A percentile compares a stretch with the other conserved stretches of the same genome.
These are phyloP conservation scores for Anthoscopus minutus DNA, from an alignment of 2,113 vertebrate species.

Conservation along the genomic window DNA sequence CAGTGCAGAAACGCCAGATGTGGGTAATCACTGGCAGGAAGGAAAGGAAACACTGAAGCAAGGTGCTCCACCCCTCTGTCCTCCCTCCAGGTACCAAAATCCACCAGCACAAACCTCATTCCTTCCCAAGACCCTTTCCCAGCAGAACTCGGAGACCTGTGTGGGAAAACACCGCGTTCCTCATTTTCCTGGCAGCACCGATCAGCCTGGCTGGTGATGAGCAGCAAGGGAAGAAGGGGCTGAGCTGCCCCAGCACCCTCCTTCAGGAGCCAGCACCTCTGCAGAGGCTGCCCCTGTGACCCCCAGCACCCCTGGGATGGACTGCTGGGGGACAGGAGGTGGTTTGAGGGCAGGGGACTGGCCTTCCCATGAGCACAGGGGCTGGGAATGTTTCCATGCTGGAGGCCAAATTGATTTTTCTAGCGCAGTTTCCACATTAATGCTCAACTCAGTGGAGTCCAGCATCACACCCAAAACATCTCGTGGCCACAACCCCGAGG, in stretches of 20 bases:
- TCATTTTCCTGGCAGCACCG: neutral
- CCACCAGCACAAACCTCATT: neutral
- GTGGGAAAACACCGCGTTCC: fast-evolving
- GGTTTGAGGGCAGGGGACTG: neutral
- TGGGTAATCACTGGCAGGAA: neutral
- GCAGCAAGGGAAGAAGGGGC: neutral
- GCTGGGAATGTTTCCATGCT: neutral
- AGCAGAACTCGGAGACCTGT: neutral
- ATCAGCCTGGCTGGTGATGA: fast-evolving
- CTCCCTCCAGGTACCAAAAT: neutral
- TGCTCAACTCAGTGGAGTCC: neutral
- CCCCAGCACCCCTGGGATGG: neutral
- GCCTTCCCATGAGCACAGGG: neutral
- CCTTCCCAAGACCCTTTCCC: neutral
- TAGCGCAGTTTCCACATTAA: fast-evolving
- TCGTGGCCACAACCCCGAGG: fast-evolving
- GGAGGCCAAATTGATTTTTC: neutral
- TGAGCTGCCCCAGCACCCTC: neutral
- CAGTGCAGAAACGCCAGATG: neutral
- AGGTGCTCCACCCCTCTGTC: neutral
- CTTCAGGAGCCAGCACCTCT: neutral
- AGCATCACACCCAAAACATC: neutral
- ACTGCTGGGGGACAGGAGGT: neutral
- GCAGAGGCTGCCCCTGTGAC: fast-evolving
- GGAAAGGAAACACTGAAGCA: neutral